These are phyloP conservation scores for Dasypolia templi DNA, from an alignment of 2,888 invertebrate genomes.

Conservation along the genomic window DNA sequence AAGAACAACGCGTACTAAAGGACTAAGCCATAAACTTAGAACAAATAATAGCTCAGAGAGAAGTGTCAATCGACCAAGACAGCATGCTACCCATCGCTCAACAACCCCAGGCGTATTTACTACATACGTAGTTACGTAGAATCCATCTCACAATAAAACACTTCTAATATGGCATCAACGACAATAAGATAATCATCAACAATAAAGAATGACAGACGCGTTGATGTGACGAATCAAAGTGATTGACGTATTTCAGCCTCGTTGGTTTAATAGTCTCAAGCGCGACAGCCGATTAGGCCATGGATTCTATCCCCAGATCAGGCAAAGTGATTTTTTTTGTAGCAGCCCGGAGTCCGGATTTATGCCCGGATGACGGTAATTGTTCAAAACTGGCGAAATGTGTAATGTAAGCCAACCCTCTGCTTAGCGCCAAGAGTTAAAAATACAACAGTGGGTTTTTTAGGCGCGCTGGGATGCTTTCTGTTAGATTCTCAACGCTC, in stretches of 20 bases:
- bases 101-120: not conserved
- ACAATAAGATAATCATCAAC: no score
- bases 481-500: no score
- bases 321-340: no score
- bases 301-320: not conserved
- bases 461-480: no score
- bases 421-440: no score
- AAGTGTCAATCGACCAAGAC: not conserved
- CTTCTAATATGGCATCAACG: conserved; percentile 29
- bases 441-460: no score
- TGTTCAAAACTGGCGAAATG: not conserved
- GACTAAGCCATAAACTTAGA: no score
- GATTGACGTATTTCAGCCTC: no score
- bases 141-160: conserved; percentile 15
- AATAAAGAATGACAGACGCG: conserved; percentile 26
- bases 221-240: conserved; percentile 12
- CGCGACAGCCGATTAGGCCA: not conserved
- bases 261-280: not conserved
- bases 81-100: conserved; percentile 10
- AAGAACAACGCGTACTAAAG: not conserved
- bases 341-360: no score
- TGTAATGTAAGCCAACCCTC: no score
- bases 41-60: not conserved
- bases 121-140: not conserved
- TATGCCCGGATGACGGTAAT: no score